Conservation (phyloP, 2,888 invertebrate genomes). For the Omphaloscelis lunosa region DNA sequence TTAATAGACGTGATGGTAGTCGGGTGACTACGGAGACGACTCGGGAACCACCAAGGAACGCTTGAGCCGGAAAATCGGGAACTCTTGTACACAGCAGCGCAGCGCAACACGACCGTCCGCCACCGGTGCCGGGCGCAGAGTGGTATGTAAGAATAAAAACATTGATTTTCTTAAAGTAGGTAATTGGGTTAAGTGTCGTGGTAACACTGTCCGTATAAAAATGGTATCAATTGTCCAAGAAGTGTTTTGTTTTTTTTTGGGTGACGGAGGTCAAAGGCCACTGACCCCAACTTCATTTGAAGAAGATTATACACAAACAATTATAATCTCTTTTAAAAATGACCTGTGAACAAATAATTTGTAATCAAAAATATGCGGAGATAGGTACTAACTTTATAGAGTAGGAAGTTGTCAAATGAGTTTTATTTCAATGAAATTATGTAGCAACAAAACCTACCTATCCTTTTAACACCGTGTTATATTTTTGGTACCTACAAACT, state of each 20-base stretch:
- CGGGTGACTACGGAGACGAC: too few species aligned
- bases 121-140: too few species aligned
- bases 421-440: neutral
- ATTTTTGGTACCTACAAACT: neutral
- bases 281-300: conserved; percentile 73
- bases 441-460: neutral
- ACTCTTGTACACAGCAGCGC: too few species aligned
- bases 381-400: neutral
- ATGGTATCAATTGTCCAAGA: neutral
- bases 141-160: too few species aligned
- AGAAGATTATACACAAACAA: conserved; percentile 15
- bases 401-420: neutral
- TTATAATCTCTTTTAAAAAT: neutral
- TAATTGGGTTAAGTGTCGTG: neutral
- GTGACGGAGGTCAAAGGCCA: neutral
- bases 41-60: too few species aligned
- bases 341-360: neutral
- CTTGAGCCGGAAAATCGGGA: too few species aligned
- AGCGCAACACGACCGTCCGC: too few species aligned
- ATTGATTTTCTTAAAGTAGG: neutral
- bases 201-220: too few species aligned
- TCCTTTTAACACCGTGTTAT: too few species aligned
- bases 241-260: neutral
- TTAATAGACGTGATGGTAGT: too few species aligned
- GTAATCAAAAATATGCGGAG: too few species aligned